A percentile compares a stretch with the other conserved stretches of the same genome.
Evolutionary conservation across 2,113 vertebrate species (phyloP).

Genomic region (Oreotragus oreotragus): DNA sequence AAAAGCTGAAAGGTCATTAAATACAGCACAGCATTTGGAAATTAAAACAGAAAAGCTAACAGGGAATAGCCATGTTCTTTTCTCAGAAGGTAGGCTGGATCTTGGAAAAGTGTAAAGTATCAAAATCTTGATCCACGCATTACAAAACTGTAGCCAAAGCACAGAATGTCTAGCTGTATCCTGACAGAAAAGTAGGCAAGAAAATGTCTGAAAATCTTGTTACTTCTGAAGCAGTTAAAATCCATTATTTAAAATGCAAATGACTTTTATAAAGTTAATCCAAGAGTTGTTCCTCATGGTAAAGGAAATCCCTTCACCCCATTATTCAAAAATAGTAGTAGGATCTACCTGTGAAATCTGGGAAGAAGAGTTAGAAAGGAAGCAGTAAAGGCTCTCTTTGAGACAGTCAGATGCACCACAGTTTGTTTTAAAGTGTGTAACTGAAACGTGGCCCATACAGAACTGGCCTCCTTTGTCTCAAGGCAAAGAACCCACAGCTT

Average conservation of each 20-base stretch:
- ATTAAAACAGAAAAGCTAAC: not conserved
- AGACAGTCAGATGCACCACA: not conserved
- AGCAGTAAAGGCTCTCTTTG: not conserved
- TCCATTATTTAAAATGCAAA: not conserved
- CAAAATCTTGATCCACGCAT: not conserved
- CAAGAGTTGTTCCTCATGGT: not conserved
- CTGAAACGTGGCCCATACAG: not conserved
- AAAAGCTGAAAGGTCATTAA: constrained; percentile 43
- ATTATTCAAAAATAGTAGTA: not conserved
- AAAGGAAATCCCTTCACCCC: not conserved
- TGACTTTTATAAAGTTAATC: not conserved
- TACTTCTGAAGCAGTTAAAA: not conserved
- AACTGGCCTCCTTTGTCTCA: not conserved
- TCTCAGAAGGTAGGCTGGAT: not conserved
- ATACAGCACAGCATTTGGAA: constrained; percentile 25
- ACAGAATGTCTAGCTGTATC: not conserved
- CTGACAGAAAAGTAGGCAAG: not conserved
- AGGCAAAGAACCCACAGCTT: not conserved
- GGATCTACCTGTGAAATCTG: not conserved
- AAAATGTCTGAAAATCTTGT: not conserved
- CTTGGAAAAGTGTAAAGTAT: not conserved
- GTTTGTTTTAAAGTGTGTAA: not conserved
- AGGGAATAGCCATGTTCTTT: constrained; percentile 30
- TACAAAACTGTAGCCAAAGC: not conserved
- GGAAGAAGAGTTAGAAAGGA: not conserved